Base-by-base conservation (phyloP, 35 echinoderm and acorn worm species). In the Acanthaster planci region DNA sequence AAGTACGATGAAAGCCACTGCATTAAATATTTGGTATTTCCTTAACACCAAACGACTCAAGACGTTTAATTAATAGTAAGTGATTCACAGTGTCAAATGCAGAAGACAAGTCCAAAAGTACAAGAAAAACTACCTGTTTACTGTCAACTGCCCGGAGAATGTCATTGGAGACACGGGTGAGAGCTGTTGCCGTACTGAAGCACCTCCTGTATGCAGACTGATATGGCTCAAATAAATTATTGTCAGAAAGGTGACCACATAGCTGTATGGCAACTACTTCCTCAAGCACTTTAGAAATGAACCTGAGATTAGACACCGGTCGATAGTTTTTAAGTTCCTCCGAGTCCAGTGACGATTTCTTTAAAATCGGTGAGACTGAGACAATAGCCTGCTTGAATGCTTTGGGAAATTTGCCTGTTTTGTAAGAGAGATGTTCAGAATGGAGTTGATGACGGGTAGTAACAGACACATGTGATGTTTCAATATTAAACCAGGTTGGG, bases 161-260 rank as follows among this genome's bases (percentile, higher is more conserved):
- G 27, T 91, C 76, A 86, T 86, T 85, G 23, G 85, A 35, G 26
- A 91, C 77, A 67, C 51, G 51, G 27, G 81, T 21, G 50, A 91
- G 52, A n/a, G 82, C 83, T 15, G 82, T 91, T 77, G 79, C 83
- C 19, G 83, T 81, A 7, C 83, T 52, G 51, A 80, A 54, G 39
- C 47, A 27, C 80, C 79, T 52, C 53, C 55, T 85, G 37, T 86
- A 86, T 31, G 83, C 89, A 67, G 76, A 91, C 35, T 86, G 89
- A 86, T 21, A 78, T 50, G 72, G 76, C 37, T 91, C 90, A 92
- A 82, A 80, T 36, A 91, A 39, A 36, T 55, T 82, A 52, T 92
- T 79, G 75, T 80, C 37, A 76, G 58, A 36, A 18, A 92, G 51
- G 80, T 79, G 77, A 15, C 39, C n/a, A 37, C 7, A 47, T 26